Conservation (phyloP, 2,113 vertebrate genomes). For the Vombatus ursinus region DNA sequence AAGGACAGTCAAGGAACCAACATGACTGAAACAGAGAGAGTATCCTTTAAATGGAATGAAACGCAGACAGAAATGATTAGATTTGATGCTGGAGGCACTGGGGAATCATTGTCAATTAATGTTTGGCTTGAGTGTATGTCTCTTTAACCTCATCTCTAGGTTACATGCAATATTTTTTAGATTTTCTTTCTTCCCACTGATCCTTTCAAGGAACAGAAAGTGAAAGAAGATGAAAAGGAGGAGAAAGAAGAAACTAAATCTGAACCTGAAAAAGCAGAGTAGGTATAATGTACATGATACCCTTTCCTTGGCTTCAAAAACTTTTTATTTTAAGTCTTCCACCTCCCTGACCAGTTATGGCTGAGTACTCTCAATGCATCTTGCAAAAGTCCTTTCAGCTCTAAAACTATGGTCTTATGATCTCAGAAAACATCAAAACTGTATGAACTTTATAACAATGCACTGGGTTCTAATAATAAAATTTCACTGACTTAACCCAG, state of each 20-base stretch:
- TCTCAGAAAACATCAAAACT: not conserved
- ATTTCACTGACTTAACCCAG: not conserved
- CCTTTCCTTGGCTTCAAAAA: not conserved
- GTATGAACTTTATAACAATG: not conserved
- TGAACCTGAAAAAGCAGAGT: slow-evolving; percentile 91
- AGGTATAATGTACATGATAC: slow-evolving; percentile 71
- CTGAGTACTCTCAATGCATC: not conserved
- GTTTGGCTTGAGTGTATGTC: too few relatives aligned
- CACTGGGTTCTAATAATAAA: not conserved
- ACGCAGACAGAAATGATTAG: accelerated
- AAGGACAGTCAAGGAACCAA: not conserved
- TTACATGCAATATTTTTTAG: not conserved
- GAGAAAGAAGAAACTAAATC: slow-evolving; percentile 85
- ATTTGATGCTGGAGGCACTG: not conserved
- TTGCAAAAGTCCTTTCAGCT: not conserved
- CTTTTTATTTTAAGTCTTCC: not conserved
- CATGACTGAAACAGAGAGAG: not conserved
- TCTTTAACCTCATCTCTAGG: not conserved
- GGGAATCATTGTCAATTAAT: not conserved
- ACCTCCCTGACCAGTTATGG: not conserved
- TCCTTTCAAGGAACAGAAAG: slow-evolving; percentile 85
- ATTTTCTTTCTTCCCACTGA: slow-evolving; percentile 7
- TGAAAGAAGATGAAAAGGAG: slow-evolving; percentile 85
- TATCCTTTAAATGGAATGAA: accelerated
- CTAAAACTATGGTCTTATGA: not conserved